Evolutionary conservation across 2,888 invertebrate genomes (phyloP).

Genomic region (Caenorhabditis wallacei): DNA sequence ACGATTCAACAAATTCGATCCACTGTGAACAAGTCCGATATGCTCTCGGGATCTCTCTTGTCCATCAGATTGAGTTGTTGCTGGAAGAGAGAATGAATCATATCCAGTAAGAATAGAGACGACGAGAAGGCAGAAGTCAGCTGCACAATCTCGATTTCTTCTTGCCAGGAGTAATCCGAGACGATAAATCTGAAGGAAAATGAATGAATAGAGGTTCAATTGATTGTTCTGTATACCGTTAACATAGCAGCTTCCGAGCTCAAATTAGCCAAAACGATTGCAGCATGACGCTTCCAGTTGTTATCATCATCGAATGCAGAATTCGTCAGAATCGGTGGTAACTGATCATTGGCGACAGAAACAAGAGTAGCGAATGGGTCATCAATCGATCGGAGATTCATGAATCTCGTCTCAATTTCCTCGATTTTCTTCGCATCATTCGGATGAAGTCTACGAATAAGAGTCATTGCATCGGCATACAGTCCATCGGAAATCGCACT

Average conservation of each 20-base stretch:
- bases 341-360: slow-evolving; percentile 72
- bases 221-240: slow-evolving; percentile 22
- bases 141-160: slow-evolving; percentile 91
- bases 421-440: slow-evolving; percentile 68
- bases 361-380: slow-evolving; percentile 78
- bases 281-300: slow-evolving; percentile 97
- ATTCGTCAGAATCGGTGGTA: slow-evolving; percentile 72
- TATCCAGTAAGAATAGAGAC: slow-evolving; percentile 85
- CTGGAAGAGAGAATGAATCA: slow-evolving; percentile 57
- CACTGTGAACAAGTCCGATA: slow-evolving; percentile 62
- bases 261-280: slow-evolving; percentile 92
- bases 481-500: slow-evolving; percentile 76
- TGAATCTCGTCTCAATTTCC: slow-evolving; percentile 72
- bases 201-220: background rate
- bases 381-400: slow-evolving; percentile 72
- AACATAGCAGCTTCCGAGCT: slow-evolving; percentile 55
- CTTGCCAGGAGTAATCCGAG: slow-evolving; percentile 70
- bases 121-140: slow-evolving; percentile 96
- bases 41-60: slow-evolving; percentile 57
- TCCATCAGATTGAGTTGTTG: slow-evolving; percentile 49
- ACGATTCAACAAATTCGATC: slow-evolving; percentile 50
- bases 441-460: slow-evolving; percentile 63
- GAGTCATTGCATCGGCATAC: slow-evolving; percentile 77
- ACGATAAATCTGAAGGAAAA: slow-evolving; percentile 48
- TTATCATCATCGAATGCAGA: slow-evolving; percentile 85